Base-by-base conservation (phyloP, 2,113 vertebrate genomes). In the Boulengeromyrus knoepffleri region DNA sequence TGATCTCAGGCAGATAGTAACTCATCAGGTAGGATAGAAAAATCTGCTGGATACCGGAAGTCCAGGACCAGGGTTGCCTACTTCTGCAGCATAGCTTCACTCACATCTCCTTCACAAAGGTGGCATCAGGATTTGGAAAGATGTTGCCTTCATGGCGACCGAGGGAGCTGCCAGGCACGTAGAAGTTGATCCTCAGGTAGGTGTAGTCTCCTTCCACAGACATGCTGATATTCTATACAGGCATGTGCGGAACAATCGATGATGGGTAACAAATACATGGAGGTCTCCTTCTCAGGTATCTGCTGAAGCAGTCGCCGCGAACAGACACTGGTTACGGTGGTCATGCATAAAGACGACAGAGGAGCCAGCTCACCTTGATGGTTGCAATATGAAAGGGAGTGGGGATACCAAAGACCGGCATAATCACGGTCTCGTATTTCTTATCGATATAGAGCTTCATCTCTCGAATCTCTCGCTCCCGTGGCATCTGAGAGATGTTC, bases 371-470 rank as follows among this genome's bases (percentile, higher is more conserved):
- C 95, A 98, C 98, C 98, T 99, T 99, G 92, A 99, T 98, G 93
- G 98, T 99, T 93, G 98, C 97, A 91, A 99, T 99, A 94, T 99
- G 98, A 92, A 99, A 99, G 19, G 98, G 98, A 0, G 98, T 98
- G 50, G 98, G 97, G 83, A 99, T 98, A 88, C 98, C 98, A 50
- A 99, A 99, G 31, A 99, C 97, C 0, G 98, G 98, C 97, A 99
- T 98, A 94, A 99, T 95, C 83, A 99, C 98, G 0, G 97, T 99
- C 94, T 99, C 98, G 8, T 99, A 98, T 77, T 99, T 99, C 94
- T 99, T 99, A 93, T 99, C 98, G 39, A 99, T 99, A 92, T 96
- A 98, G 90, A 99, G 97, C 94, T 99, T 99, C 97, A 99, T 98
- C 88, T 98, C 98, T 8, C 97, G 91, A 94, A 99, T 98, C 92